Evolutionary conservation across 2,888 invertebrate genomes (phyloP).

Genomic region (Charanyca ferruginea): DNA sequence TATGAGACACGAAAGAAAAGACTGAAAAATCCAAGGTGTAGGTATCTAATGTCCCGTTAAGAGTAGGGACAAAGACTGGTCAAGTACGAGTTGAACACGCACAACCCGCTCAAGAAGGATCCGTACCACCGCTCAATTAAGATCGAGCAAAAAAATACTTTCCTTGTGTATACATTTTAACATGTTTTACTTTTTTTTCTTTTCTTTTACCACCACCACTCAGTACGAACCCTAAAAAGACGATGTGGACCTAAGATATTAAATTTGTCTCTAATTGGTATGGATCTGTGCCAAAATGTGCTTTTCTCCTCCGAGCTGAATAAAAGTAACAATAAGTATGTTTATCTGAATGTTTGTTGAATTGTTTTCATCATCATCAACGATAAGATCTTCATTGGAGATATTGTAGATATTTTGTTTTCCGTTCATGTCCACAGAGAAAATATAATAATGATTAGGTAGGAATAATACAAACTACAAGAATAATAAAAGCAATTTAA

Average conservation of each 20-base stretch:
- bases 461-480: constrained; percentile 8
- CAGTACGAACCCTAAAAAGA: no score
- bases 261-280: constrained; percentile 42
- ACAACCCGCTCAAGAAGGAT: no score
- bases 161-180: no score
- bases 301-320: constrained; percentile 24
- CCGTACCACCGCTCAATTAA: no score
- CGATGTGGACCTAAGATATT: constrained; percentile 35
- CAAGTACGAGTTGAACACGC: no score
- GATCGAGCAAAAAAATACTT: no score
- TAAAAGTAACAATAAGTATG: constrained; percentile 29
- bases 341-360: constrained; percentile 24
- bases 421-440: background rate
- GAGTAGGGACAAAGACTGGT: no score
- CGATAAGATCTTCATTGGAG: constrained; percentile 7
- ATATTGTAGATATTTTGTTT: background rate
- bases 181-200: no score
- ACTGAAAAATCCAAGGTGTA: background rate
- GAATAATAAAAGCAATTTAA: constrained; percentile 9
- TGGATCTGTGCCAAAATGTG: constrained; percentile 50
- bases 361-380: background rate
- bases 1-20: background rate
- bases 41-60: constrained; percentile 14
- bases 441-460: constrained; percentile 19
- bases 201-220: no score